Percentiles rank a stretch among this genome's conserved stretches.
These are phyloP conservation scores for Drosophila nigrodunni DNA, from an alignment of 1,140 invertebrate species.

Conservation along the genomic window DNA sequence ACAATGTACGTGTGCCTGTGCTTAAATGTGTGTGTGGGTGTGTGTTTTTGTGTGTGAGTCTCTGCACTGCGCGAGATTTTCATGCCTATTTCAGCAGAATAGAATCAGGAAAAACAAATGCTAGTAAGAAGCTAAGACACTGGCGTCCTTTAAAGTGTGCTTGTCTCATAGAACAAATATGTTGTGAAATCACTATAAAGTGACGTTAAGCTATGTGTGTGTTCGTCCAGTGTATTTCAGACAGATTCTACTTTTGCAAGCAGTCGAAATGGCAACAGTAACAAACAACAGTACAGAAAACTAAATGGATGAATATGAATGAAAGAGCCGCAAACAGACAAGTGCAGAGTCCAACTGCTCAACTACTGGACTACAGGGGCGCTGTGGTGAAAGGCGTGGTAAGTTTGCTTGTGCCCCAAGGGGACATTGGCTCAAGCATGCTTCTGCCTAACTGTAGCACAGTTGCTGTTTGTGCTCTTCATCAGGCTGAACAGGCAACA, in stretches of 20 bases:
- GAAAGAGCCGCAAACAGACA: constrained; percentile 67
- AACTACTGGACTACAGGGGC: constrained; percentile 14
- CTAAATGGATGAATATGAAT: constrained; percentile 81
- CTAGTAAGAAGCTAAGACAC: neutral
- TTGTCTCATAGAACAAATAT: neutral
- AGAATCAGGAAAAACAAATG: neutral
- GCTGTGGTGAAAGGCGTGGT: neutral
- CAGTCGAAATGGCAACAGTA: constrained; percentile 12
- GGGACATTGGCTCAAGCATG: constrained; percentile 78
- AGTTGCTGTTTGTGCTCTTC: constrained; percentile 74
- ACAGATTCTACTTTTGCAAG: constrained; percentile 22
- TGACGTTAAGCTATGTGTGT: neutral
- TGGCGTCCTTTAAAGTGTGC: neutral
- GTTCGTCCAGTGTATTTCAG: constrained; percentile 32
- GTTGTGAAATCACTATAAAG: neutral
- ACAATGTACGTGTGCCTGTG: constrained; percentile 23
- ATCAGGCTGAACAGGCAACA: constrained; percentile 57
- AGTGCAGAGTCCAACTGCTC: constrained; percentile 64
- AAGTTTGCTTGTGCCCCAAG: constrained; percentile 57
- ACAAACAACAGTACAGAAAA: constrained; percentile 41
- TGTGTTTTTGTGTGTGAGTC: constrained; percentile 11
- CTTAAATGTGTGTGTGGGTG: constrained; percentile 6
- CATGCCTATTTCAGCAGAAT: neutral
- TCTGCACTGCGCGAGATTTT: constrained; percentile 26
- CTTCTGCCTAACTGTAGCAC: constrained; percentile 66